These are phyloP conservation scores for Argyresthia goedartella DNA, from an alignment of 2,888 invertebrate genomes.

Conservation along the genomic window DNA sequence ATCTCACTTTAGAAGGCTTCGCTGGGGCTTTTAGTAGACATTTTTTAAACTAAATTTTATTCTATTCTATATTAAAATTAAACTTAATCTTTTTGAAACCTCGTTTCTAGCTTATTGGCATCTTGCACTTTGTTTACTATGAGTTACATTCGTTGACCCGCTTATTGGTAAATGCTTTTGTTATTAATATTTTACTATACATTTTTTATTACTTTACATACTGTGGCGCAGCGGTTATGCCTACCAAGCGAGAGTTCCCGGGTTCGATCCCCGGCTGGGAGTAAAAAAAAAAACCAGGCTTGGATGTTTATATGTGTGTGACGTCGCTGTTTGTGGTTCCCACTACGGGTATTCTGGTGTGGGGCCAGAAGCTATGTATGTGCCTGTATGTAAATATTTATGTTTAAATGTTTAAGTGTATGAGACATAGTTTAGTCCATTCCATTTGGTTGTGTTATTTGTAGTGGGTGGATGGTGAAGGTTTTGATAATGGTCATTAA, in stretches of 20 bases:
- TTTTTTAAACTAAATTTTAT: slow-evolving; percentile 13
- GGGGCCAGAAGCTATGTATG: too few relatives aligned
- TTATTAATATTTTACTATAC: not conserved
- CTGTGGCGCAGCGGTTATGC: too few relatives aligned
- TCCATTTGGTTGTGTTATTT: slow-evolving; percentile 14
- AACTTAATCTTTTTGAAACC: slow-evolving; percentile 1
- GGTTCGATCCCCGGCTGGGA: too few relatives aligned
- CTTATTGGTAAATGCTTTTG: not conserved
- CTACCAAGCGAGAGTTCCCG: too few relatives aligned
- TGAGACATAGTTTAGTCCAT: not conserved
- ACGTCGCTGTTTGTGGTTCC: too few relatives aligned
- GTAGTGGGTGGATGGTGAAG: slow-evolving; percentile 30
- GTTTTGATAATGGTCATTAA: slow-evolving; percentile 31
- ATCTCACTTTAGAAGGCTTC: slow-evolving; percentile 39
- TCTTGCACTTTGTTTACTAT: slow-evolving; percentile 1
- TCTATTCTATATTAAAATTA: slow-evolving; percentile 4
- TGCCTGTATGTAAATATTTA: too few relatives aligned
- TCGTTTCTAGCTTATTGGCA: slow-evolving; percentile 5
- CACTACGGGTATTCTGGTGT: too few relatives aligned
- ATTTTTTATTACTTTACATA: not conserved
- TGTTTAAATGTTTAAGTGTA: not conserved
- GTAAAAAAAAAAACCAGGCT: too few relatives aligned
- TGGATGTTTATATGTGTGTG: too few relatives aligned
- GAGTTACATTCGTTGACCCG: not conserved
- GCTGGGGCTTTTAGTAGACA: slow-evolving; percentile 36